Evolutionary conservation across 1,140 invertebrate species (phyloP).

Genomic region (Drosophila santomea): DNA sequence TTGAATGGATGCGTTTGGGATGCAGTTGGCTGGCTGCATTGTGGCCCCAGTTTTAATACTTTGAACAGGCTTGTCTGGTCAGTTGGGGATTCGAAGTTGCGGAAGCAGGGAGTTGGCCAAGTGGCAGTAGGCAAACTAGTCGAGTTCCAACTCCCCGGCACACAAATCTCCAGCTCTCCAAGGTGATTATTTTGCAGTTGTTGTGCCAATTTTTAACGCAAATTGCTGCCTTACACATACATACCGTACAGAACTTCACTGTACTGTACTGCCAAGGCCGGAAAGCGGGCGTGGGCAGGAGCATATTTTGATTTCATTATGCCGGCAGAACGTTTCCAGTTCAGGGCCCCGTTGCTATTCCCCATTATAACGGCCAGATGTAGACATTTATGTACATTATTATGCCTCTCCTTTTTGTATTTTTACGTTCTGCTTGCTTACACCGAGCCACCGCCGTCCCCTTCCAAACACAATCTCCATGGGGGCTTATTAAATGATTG

Average conservation of each 20-base stretch:
- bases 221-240: constrained; percentile 40
- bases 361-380: constrained; percentile 54
- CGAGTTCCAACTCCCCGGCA: constrained; percentile 18
- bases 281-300: constrained; percentile 1
- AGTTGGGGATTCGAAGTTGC: constrained; percentile 44
- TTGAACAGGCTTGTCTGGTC: constrained; percentile 36
- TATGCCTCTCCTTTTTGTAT: constrained; percentile 43
- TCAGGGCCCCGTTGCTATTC: constrained; percentile 31
- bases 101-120: background rate
- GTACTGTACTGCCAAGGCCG: constrained; percentile 1
- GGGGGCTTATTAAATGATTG: constrained; percentile 50
- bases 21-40: constrained; percentile 2
- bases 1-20: constrained; percentile 33
- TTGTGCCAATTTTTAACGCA: constrained; percentile 64
- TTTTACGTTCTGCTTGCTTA: constrained; percentile 53
- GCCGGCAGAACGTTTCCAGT: constrained; percentile 41
- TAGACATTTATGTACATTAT: constrained; percentile 47
- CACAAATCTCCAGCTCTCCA: constrained; percentile 47
- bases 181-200: constrained; percentile 77
- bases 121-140: constrained; percentile 43
- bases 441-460: constrained; percentile 10
- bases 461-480: background rate
- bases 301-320: constrained; percentile 74
- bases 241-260: background rate
- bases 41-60: constrained; percentile 40